phyloP scores from a whole-genome alignment of 2,888 invertebrate genomes.

The Myathropa florea region DNA sequence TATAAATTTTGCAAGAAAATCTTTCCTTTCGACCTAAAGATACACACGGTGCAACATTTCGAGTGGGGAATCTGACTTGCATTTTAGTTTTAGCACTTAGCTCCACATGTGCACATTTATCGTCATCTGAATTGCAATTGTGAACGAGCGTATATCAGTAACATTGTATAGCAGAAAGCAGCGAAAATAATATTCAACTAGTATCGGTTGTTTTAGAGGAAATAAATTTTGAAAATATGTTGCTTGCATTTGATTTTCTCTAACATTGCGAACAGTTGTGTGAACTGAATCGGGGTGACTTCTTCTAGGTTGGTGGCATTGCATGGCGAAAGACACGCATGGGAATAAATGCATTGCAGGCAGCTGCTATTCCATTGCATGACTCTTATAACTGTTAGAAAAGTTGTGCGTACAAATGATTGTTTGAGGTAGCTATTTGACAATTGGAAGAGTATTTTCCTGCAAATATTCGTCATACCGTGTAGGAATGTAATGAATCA shows the following conservation, averaged over 20 bases:
- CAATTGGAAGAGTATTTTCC: conserved; percentile 10
- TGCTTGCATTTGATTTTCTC: not conserved
- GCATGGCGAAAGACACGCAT: not conserved
- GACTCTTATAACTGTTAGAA: not conserved
- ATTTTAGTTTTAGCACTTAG: conserved; percentile 33
- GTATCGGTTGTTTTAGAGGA: not conserved
- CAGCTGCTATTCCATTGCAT: conserved; percentile 12
- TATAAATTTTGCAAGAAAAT: conserved; percentile 31
- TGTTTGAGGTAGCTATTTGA: conserved; percentile 24
- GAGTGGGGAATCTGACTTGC: not conserved
- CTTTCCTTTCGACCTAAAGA: not conserved
- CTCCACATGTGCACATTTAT: conserved; percentile 52
- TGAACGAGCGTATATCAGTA: not conserved
- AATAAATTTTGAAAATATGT: conserved; percentile 20
- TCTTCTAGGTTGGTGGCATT: conserved; percentile 17
- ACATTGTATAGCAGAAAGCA: conserved; percentile 2
- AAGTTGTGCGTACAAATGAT: conserved; percentile 18
- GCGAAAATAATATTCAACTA: conserved; percentile 1
- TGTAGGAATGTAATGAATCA: conserved; percentile 6
- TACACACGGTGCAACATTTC: not conserved
- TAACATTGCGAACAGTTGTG: not conserved
- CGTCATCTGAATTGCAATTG: conserved; percentile 13
- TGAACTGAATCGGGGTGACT: not conserved
- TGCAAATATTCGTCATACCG: not conserved
- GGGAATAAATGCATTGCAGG: conserved; percentile 8